These are phyloP conservation scores for Cerceris ruficornis DNA, from an alignment of 2,888 invertebrate genomes.

Conservation along the genomic window DNA sequence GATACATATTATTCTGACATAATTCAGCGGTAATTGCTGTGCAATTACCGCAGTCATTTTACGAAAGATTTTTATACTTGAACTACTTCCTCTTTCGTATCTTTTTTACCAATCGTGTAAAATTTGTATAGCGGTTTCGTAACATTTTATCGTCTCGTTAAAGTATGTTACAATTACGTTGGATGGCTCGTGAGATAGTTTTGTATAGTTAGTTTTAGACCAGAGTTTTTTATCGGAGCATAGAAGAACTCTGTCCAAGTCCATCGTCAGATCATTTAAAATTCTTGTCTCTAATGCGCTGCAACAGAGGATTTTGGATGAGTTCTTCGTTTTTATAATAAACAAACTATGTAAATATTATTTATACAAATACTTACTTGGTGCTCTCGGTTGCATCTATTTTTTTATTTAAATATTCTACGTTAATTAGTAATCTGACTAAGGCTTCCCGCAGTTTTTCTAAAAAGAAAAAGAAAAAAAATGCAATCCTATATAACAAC, in stretches of 20 bases:
- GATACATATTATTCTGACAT: not conserved
- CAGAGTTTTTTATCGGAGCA: constrained; percentile 67
- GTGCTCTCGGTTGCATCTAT: constrained; percentile 58
- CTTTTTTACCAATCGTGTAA: constrained; percentile 55
- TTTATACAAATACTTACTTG: constrained; percentile 53
- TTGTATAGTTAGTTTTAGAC: constrained; percentile 71
- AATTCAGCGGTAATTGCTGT: constrained; percentile 17
- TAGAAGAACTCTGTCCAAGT: constrained; percentile 73
- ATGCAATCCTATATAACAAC: constrained; percentile 12
- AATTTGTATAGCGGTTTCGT: constrained; percentile 68
- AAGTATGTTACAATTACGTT: constrained; percentile 55
- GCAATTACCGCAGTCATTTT: constrained; percentile 37
- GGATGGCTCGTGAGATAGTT: constrained; percentile 51
- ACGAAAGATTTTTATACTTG: constrained; percentile 19
- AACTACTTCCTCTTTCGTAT: constrained; percentile 10
- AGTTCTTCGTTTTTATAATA: not conserved
- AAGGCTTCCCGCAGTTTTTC: constrained; percentile 55
- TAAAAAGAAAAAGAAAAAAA: constrained; percentile 30
- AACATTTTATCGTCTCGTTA: constrained; percentile 70
- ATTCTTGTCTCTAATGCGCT: constrained; percentile 73
- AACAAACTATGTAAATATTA: constrained; percentile 3
- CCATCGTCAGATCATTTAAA: constrained; percentile 74
- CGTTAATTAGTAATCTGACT: constrained; percentile 43
- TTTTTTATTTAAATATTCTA: constrained; percentile 67
- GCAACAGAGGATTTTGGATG: constrained; percentile 24